These are phyloP conservation scores for Andrena dorsata DNA, from an alignment of 2,888 invertebrate genomes.

Conservation along the genomic window DNA sequence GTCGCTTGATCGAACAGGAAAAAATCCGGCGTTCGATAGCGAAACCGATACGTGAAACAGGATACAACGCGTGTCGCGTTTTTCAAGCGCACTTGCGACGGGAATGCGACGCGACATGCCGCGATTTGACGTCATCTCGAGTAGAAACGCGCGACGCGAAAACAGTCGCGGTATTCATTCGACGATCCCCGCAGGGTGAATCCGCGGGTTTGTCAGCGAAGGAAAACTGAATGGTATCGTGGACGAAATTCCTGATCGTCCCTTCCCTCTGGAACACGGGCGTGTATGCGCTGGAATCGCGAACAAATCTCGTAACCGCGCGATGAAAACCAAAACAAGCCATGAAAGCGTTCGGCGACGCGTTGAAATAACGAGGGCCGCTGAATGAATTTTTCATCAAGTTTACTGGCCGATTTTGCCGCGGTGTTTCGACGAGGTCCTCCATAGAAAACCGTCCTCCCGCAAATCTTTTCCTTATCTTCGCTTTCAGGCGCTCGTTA, in stretches of 20 bases:
- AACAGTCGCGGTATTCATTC: constrained; percentile 69
- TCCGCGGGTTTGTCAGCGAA: constrained; percentile 52
- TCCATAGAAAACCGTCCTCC: not conserved
- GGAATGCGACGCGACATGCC: constrained; percentile 61
- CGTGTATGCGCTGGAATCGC: not conserved
- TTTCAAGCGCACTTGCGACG: constrained; percentile 53
- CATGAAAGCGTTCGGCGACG: constrained; percentile 54
- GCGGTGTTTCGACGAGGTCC: constrained; percentile 26
- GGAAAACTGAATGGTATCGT: constrained; percentile 45
- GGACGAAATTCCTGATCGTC: constrained; percentile 11
- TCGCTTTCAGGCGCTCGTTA: constrained; percentile 30
- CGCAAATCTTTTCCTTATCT: constrained; percentile 19
- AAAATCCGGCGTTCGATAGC: not conserved
- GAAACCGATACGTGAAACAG: constrained; percentile 55
- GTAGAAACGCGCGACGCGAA: constrained; percentile 46
- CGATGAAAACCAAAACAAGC: not conserved
- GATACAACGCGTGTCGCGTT: constrained; percentile 52
- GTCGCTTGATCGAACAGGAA: constrained; percentile 3
- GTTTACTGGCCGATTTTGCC: constrained; percentile 31
- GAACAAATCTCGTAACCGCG: constrained; percentile 29
- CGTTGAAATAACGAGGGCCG: constrained; percentile 62
- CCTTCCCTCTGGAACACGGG: not conserved
- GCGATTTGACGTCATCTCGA: constrained; percentile 63
- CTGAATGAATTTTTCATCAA: constrained; percentile 56
- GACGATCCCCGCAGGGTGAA: constrained; percentile 45